Base-by-base conservation (phyloP, 2,113 vertebrate species). In the Taurulus bubalis region DNA sequence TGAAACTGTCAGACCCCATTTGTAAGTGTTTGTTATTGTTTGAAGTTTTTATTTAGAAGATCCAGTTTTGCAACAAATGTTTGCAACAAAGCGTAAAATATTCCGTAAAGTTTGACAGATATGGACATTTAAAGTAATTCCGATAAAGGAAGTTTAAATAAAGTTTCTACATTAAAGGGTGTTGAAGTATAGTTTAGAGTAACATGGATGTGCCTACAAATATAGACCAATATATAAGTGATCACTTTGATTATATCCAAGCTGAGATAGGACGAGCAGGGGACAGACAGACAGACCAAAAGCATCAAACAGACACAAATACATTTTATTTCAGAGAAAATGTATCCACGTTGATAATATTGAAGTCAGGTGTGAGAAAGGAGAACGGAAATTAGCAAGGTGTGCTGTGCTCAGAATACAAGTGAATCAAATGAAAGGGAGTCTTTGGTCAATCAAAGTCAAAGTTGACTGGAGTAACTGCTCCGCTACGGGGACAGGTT, bases 311-410 rank as follows among this genome's bases (percentile, higher is more conserved):
- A 42, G 79, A 67, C 36, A 49, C 30, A 66, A 28, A 56, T 66
- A 87, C 55, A 85, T 75, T 77, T 68, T 78, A 79, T 80, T 85
- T 75, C 62, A 84, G 78, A 73, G 63, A 90, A 83, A 87, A 83
- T n/a, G 40, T 79, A 67, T 77, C 51, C 71, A 32, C 26, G 67
- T 75, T 8, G 18, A 71, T 68, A 66, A 79, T 36, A 49, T 8
- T 53, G 71, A 75, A 81, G 71, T 67, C 59, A 76, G 49, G 32
- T 62, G 65, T 58, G 65, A 75, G 70, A 65, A 53, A 51, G 74
- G 8, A 63, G 56, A 71, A 62, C 10, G 58, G 68, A 85, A 64
- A 64, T 47, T 28, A 60, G 42, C 26, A 30, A 51, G 42, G 58
- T 26, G 64, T 6, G 3, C 63, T 87, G 70, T 45, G 42, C 71